Conservation (phyloP, 2,113 vertebrate species). For the Phyllopteryx taeniolatus region DNA sequence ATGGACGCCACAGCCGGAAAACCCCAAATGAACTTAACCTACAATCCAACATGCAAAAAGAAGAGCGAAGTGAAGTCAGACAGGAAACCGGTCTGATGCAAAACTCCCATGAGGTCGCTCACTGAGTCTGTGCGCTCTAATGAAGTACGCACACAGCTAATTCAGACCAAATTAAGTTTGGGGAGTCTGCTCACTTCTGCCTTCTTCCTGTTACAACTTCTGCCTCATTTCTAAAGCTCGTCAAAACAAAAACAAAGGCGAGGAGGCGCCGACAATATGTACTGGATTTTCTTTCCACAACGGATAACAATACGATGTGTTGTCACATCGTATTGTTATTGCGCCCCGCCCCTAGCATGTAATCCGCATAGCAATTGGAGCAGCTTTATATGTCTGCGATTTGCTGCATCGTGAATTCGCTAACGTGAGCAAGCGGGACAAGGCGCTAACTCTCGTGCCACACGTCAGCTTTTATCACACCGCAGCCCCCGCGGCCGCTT, state of each 20-base stretch:
- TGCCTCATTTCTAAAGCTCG: neutral
- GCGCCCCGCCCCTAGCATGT: neutral
- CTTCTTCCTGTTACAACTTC: neutral
- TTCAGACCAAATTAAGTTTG: neutral
- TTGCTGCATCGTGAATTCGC: constrained; percentile 57
- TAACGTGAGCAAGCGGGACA: constrained; percentile 40
- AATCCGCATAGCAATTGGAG: neutral
- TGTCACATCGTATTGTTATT: neutral
- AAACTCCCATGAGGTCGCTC: neutral
- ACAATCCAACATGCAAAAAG: neutral
- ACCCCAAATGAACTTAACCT: neutral
- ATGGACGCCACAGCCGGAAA: too few species aligned
- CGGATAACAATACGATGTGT: neutral
- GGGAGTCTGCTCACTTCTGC: neutral
- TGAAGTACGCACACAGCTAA: neutral
- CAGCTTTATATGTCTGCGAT: constrained; percentile 45
- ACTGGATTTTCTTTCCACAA: constrained; percentile 1
- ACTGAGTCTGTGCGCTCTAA: neutral
- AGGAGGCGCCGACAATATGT: constrained; percentile 1
- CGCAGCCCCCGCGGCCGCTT: constrained; percentile 24
- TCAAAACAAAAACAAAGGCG: neutral
- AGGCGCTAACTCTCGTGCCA: constrained; percentile 53
- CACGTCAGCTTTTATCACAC: constrained; percentile 55
- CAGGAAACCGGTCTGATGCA: neutral
- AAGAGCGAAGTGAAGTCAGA: neutral